Evolutionary conservation across 2,888 invertebrate genomes (phyloP).

Genomic region (Tenthredo scrophulariae): DNA sequence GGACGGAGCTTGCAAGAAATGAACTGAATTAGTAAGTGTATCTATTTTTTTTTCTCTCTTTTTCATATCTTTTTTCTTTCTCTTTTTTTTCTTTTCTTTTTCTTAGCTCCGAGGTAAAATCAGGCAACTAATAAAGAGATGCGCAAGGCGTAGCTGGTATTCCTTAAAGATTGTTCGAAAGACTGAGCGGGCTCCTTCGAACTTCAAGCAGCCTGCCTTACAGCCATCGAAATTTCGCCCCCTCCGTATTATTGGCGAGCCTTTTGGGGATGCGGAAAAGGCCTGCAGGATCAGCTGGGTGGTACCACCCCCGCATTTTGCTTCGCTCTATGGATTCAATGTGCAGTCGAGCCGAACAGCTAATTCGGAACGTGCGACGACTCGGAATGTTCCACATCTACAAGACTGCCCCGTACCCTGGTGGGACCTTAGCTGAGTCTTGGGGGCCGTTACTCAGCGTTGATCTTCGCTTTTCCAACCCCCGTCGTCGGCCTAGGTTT

Average conservation of each 20-base stretch:
- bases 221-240: conserved; percentile 22
- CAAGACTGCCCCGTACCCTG: conserved; percentile 61
- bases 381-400: conserved; percentile 67
- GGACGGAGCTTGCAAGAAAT: background rate
- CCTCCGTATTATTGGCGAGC: conserved; percentile 10
- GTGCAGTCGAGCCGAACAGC: conserved; percentile 74
- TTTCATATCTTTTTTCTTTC: background rate
- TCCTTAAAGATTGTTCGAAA: background rate
- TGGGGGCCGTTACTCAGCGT: conserved; percentile 58
- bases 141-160: background rate
- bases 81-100: background rate
- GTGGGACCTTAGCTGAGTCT: conserved; percentile 45
- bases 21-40: background rate
- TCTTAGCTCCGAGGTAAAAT: background rate
- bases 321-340: conserved; percentile 71
- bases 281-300: conserved; percentile 43
- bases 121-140: background rate
- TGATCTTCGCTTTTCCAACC: conserved; percentile 57
- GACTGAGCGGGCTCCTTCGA: background rate
- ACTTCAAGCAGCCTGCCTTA: background rate
- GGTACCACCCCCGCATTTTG: conserved; percentile 57
- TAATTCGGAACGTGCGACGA: conserved; percentile 77
- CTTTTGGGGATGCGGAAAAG: conserved; percentile 33
- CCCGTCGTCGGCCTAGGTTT: conserved; percentile 55
- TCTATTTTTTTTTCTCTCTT: background rate